Evolutionary conservation across 2,888 invertebrate genomes (phyloP).

Genomic region (Trisateles emortualis): DNA sequence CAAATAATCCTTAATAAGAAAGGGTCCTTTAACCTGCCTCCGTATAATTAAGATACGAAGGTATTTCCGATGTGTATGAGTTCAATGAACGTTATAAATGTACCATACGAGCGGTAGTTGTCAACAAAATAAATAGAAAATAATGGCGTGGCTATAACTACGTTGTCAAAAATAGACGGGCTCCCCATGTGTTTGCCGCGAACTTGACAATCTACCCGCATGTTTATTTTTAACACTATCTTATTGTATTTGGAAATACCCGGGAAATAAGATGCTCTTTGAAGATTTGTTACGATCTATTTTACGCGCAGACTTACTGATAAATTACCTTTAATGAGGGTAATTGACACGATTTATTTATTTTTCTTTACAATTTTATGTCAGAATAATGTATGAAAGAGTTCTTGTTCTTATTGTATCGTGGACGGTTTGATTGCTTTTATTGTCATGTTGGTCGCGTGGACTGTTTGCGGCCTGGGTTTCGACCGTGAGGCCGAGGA

Average conservation of each 20-base stretch:
- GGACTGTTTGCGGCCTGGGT: too few species aligned
- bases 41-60: conserved; percentile 42
- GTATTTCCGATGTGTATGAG: conserved; percentile 33
- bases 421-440: neutral
- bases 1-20: conserved; percentile 25
- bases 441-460: too few species aligned
- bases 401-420: neutral
- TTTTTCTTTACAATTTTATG: neutral
- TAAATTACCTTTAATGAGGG: neutral
- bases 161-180: conserved; percentile 73
- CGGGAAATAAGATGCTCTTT: conserved; percentile 55
- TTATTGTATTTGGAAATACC: conserved; percentile 78
- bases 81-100: conserved; percentile 23
- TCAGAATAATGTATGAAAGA: neutral
- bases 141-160: conserved; percentile 70
- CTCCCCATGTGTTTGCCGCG: conserved; percentile 75
- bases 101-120: conserved; percentile 58
- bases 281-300: conserved; percentile 47
- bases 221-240: conserved; percentile 79
- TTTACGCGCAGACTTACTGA: conserved; percentile 3
- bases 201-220: conserved; percentile 81
- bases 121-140: conserved; percentile 76
- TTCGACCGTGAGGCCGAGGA: too few species aligned
- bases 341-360: neutral
- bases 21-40: conserved; percentile 17